These are phyloP conservation scores for Siphlonurus alternatus DNA, from an alignment of 2,888 invertebrate species.

Conservation along the genomic window DNA sequence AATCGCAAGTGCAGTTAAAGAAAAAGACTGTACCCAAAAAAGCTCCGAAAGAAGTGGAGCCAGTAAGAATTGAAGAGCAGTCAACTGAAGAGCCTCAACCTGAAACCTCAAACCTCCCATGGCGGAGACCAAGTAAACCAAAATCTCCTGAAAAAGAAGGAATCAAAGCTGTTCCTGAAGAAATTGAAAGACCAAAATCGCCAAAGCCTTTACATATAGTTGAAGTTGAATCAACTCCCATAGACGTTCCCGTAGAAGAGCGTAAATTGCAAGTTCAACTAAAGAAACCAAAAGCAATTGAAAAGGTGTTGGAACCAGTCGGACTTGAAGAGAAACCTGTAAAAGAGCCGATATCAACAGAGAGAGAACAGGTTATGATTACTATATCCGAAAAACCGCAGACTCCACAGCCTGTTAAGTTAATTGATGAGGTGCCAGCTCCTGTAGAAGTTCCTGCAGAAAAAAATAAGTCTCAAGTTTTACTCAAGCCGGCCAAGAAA, in stretches of 20 bases:
- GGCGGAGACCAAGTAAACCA: neutral
- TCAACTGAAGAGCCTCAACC: conserved; percentile 14
- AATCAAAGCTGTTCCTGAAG: conserved; percentile 13
- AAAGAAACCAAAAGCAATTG: too few species aligned
- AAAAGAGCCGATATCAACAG: too few species aligned
- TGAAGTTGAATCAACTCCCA: conserved; percentile 12
- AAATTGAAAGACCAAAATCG: neutral
- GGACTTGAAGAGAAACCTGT: too few species aligned
- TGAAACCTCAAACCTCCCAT: neutral
- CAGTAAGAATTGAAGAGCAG: conserved; percentile 9
- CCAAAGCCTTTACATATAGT: neutral
- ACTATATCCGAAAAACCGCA: conserved; percentile 16
- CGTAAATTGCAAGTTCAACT: too few species aligned
- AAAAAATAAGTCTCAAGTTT: conserved; percentile 22
- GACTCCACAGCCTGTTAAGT: too few species aligned
- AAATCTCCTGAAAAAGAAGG: conserved; percentile 18
- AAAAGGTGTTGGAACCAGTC: too few species aligned
- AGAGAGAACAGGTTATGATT: too few species aligned
- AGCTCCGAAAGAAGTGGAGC: conserved; percentile 8
- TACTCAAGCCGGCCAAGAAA: conserved; percentile 20
- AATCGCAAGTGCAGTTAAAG: too few species aligned
- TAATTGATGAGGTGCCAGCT: too few species aligned
- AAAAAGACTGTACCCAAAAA: conserved; percentile 16
- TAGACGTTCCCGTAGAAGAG: too few species aligned
- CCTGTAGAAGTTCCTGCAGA: conserved; percentile 16